Conservation (phyloP, 2,113 vertebrate genomes). For the Polyodon spathula region DNA sequence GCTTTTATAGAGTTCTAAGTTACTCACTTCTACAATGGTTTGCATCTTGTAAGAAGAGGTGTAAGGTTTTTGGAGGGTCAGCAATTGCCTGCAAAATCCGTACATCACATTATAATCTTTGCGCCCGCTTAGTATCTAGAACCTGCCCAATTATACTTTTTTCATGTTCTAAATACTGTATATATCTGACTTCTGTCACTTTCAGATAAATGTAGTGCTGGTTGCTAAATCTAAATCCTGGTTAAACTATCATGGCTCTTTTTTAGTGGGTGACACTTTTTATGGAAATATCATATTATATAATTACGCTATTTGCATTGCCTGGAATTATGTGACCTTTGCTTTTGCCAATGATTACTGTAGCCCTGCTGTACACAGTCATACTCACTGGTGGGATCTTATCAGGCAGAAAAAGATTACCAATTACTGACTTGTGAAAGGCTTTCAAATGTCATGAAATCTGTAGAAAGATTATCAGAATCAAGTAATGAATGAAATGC, state of each 20-base stretch:
- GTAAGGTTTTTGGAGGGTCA: too few species aligned
- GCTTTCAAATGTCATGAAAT: slow-evolving; percentile 47
- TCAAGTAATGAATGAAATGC: slow-evolving; percentile 33
- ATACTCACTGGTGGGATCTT: slow-evolving; percentile 40
- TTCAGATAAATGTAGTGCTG: too few species aligned
- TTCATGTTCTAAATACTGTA: too few species aligned
- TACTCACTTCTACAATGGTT: too few species aligned
- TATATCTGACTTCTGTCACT: too few species aligned
- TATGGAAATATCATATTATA: slow-evolving; percentile 56
- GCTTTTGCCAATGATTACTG: slow-evolving; percentile 78
- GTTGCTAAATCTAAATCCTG: background rate
- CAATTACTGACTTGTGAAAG: slow-evolving; percentile 55
- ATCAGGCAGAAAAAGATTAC: slow-evolving; percentile 64
- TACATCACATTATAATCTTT: too few species aligned
- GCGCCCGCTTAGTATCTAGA: too few species aligned
- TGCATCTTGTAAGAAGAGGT: too few species aligned
- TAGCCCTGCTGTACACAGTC: slow-evolving; percentile 30
- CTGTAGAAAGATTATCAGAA: slow-evolving; percentile 46
- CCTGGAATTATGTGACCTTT: slow-evolving; percentile 71
- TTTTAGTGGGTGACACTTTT: slow-evolving; percentile 60
- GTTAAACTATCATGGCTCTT: background rate
- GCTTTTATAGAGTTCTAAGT: too few species aligned
- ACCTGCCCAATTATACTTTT: too few species aligned
- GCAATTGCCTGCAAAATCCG: too few species aligned
- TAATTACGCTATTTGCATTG: slow-evolving; percentile 76